phyloP scores from a whole-genome alignment of 2,888 invertebrate genomes.

The Ptychoptera albimana region DNA sequence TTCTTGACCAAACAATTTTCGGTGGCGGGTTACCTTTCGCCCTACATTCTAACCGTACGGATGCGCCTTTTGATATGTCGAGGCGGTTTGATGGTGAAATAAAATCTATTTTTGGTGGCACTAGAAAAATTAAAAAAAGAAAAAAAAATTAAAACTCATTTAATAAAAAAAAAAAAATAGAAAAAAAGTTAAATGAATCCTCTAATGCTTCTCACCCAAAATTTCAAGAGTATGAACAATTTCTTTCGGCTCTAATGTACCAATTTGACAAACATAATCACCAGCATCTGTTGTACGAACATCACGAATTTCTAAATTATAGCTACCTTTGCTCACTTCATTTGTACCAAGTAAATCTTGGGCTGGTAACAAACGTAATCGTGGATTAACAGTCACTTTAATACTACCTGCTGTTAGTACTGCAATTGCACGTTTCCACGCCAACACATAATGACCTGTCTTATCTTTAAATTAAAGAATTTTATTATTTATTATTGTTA shows the following conservation, averaged over 20 bases:
- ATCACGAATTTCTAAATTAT: conserved; percentile 34
- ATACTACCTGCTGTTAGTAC: conserved; percentile 35
- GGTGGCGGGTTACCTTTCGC: conserved; percentile 37
- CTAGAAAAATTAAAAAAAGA: conserved; percentile 21
- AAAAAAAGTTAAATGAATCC: background rate
- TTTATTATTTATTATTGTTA: background rate
- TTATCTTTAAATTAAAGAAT: conserved; percentile 7
- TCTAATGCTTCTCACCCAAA: conserved; percentile 24
- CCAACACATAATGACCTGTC: conserved; percentile 25
- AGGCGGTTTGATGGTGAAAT: conserved; percentile 34
- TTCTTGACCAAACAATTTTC: conserved; percentile 36
- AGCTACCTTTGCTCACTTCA: conserved; percentile 23
- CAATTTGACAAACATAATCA: conserved; percentile 38
- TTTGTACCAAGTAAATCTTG: conserved; percentile 17
- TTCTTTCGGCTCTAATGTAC: conserved; percentile 32
- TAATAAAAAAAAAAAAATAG: no score
- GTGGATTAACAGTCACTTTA: conserved; percentile 35
- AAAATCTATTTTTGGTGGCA: conserved; percentile 37
- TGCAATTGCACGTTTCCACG: conserved; percentile 37
- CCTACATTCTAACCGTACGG: conserved; percentile 34
- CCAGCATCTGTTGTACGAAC: conserved; percentile 35
- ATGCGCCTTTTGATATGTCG: conserved; percentile 36
- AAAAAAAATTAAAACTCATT: no score
- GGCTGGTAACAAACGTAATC: conserved; percentile 29
- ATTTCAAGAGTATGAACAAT: conserved; percentile 37